These are phyloP conservation scores for Dasyurus viverrinus DNA, from an alignment of 2,113 vertebrate genomes.

Conservation along the genomic window DNA sequence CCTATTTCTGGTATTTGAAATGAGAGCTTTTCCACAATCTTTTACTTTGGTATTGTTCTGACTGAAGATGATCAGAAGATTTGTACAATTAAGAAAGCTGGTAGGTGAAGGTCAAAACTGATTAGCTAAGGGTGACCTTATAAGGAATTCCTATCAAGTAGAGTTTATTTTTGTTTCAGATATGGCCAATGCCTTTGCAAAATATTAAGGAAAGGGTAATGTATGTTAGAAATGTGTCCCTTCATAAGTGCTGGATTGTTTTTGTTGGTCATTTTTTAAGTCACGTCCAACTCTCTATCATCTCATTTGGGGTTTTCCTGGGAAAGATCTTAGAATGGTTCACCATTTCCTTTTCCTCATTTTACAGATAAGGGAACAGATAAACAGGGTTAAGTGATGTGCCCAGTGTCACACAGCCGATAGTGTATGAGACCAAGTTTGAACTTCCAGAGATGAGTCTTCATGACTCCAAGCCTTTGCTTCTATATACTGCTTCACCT, in stretches of 20 bases:
- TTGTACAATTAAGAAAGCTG: conserved; percentile 31
- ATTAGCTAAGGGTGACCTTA: background rate
- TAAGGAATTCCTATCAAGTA: conserved; percentile 2
- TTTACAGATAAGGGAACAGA: background rate
- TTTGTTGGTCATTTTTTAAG: background rate
- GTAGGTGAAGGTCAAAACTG: background rate
- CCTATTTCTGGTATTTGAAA: conserved; percentile 8
- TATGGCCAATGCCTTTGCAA: background rate
- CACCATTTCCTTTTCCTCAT: background rate
- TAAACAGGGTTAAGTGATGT: background rate
- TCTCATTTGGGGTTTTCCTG: conserved; percentile 2
- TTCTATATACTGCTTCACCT: background rate
- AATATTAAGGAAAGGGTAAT: background rate
- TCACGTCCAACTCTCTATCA: background rate
- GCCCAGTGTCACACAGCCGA: background rate
- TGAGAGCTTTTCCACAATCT: background rate
- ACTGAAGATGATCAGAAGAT: conserved; percentile 49
- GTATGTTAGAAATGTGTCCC: background rate
- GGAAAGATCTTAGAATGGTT: background rate
- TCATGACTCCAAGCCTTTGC: background rate
- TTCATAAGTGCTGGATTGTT: background rate
- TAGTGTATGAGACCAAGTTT: background rate
- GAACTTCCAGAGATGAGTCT: background rate
- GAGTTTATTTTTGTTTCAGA: conserved; percentile 14
- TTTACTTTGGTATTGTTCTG: conserved; percentile 34